phyloP scores from a whole-genome alignment of 2,888 invertebrate genomes.

The Drosophila formosana region DNA sequence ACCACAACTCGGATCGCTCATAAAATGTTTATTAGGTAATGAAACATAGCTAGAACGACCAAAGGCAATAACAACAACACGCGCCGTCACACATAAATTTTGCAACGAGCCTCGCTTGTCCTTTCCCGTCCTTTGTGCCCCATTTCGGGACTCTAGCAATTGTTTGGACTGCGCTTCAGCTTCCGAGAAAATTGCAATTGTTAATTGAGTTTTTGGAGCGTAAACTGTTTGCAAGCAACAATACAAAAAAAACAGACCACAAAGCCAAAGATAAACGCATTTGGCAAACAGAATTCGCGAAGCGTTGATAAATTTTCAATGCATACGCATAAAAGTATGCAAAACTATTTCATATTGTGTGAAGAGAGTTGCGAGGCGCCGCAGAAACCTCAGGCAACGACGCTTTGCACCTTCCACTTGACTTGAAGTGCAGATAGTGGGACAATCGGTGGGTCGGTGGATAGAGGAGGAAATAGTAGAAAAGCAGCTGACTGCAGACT shows the following conservation, averaged over 20 bases:
- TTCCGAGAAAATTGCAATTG: slow-evolving; percentile 45
- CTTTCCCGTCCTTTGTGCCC: slow-evolving; percentile 26
- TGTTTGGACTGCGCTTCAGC: slow-evolving; percentile 47
- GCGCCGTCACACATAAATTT: slow-evolving; percentile 59
- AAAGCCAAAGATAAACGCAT: slow-evolving; percentile 50
- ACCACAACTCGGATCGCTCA: slow-evolving; percentile 52
- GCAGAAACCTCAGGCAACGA: slow-evolving; percentile 45
- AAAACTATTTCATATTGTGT: slow-evolving; percentile 54
- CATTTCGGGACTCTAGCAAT: slow-evolving; percentile 19
- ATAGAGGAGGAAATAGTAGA: neutral
- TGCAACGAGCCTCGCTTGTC: slow-evolving; percentile 52
- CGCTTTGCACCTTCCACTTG: slow-evolving; percentile 68
- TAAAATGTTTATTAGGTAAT: slow-evolving; percentile 78
- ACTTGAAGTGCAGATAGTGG: slow-evolving; percentile 35
- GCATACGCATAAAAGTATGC: slow-evolving; percentile 65
- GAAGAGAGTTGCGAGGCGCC: slow-evolving; percentile 15
- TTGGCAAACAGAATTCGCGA: slow-evolving; percentile 47
- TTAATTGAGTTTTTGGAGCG: slow-evolving; percentile 67
- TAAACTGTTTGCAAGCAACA: slow-evolving; percentile 16
- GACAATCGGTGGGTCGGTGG: neutral
- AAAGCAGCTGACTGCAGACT: neutral
- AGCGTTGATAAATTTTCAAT: slow-evolving; percentile 55
- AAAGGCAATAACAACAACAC: slow-evolving; percentile 48
- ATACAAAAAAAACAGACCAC: slow-evolving; percentile 4
- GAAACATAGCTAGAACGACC: slow-evolving; percentile 60